Evolutionary conservation across 2,797 vertebrate genomes (phyloP).

Genomic region (Eospalax fontanierii): DNA sequence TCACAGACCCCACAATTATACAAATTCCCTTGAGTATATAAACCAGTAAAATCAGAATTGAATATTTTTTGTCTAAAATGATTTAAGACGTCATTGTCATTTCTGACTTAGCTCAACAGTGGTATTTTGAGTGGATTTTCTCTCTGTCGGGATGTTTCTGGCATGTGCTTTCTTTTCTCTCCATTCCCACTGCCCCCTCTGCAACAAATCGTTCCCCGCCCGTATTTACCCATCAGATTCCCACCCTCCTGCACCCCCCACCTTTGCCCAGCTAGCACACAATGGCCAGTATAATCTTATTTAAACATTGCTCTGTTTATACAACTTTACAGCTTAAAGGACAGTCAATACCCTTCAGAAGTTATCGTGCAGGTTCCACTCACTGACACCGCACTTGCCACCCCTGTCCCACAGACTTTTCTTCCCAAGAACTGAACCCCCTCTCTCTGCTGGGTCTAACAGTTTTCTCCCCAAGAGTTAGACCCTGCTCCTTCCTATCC

Average conservation of each 20-base stretch:
- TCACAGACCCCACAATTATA: constrained; percentile 53
- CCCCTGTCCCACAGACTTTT: background rate
- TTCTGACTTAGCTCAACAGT: constrained; percentile 63
- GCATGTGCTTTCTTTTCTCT: constrained; percentile 51
- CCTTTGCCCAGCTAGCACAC: background rate
- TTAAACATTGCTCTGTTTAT: constrained; percentile 67
- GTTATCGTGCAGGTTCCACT: background rate
- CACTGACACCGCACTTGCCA: background rate
- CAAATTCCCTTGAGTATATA: constrained; percentile 70
- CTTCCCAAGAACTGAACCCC: background rate
- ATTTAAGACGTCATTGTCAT: constrained; percentile 29
- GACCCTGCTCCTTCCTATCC: background rate
- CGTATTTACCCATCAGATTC: constrained; percentile 53
- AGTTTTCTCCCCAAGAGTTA: background rate
- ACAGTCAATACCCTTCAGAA: constrained; percentile 30
- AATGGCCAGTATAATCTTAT: constrained; percentile 67
- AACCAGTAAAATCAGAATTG: constrained; percentile 67
- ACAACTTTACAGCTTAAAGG: constrained; percentile 45
- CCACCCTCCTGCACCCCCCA: background rate
- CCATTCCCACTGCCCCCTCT: constrained; percentile 68
- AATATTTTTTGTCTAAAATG: constrained; percentile 77
- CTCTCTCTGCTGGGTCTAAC: background rate
- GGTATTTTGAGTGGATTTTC: constrained; percentile 73
- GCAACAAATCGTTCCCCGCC: constrained; percentile 49
- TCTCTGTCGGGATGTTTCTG: constrained; percentile 77